Conservation (phyloP, 2,797 vertebrate genomes). For the Sitta carolinensis region DNA sequence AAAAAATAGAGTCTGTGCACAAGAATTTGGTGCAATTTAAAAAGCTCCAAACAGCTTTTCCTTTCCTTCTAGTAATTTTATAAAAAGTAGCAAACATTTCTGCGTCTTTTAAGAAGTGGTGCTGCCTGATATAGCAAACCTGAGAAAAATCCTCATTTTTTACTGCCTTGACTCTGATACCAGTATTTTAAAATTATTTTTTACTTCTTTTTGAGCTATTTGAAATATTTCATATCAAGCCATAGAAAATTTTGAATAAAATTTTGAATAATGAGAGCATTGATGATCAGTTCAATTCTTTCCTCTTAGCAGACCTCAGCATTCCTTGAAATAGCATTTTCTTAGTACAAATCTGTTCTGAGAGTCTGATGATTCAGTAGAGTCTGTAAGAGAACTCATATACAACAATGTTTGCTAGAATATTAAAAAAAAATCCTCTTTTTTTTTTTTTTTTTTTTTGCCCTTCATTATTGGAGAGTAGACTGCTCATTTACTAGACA, state of each 20-base stretch:
- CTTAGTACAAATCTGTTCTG: neutral
- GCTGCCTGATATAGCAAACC: neutral
- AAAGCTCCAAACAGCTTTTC: neutral
- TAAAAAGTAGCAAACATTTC: neutral
- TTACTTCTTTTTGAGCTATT: neutral
- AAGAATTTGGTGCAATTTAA: neutral
- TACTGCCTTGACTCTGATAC: neutral
- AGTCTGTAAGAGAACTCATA: neutral
- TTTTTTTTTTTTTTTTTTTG: too few species aligned
- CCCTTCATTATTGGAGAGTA: neutral
- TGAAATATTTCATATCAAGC: neutral
- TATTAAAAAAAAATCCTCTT: neutral
- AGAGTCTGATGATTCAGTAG: neutral
- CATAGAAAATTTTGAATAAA: neutral
- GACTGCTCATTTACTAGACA: constrained; percentile 26
- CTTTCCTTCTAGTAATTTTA: neutral
- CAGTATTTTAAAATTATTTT: neutral
- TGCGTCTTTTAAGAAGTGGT: neutral
- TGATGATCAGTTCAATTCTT: neutral
- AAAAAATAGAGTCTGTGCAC: neutral
- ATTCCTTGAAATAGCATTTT: constrained; percentile 25
- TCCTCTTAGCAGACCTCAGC: neutral
- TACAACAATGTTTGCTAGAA: neutral
- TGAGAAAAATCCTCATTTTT: neutral
- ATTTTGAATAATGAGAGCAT: neutral